Conservation (phyloP, 2,888 invertebrate species). For the Pecten maximus region DNA sequence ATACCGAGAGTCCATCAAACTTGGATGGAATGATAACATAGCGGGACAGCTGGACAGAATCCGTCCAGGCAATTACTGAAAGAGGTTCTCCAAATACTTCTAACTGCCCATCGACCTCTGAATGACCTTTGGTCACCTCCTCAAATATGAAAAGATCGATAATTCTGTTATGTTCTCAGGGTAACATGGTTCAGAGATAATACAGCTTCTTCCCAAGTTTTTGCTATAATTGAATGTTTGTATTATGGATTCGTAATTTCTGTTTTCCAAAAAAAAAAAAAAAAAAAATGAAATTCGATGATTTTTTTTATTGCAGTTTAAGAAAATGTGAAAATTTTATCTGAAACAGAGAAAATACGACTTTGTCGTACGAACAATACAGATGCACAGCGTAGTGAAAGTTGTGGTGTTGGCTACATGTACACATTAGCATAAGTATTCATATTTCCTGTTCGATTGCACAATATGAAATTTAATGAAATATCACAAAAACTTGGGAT, state of each 20-base stretch:
- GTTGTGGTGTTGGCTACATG: no score
- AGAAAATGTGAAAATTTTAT: no score
- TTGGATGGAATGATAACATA: neutral
- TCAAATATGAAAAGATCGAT: neutral
- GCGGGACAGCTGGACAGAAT: neutral
- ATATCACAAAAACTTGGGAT: neutral
- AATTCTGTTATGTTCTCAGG: neutral
- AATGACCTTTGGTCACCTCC: neutral
- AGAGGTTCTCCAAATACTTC: neutral
- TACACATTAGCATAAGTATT: no score
- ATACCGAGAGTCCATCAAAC: neutral
- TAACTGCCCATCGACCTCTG: neutral
- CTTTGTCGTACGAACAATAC: no score
- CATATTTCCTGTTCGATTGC: neutral
- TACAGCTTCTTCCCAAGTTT: neutral
- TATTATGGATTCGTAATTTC: neutral
- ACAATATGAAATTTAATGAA: neutral
- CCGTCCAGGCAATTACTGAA: neutral
- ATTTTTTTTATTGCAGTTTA: no score
- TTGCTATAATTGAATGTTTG: neutral
- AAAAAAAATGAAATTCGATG: neutral
- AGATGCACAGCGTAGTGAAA: no score
- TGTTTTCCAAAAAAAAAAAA: neutral
- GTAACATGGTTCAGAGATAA: neutral
- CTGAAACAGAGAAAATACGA: no score